Evolutionary conservation across 2,888 invertebrate genomes (phyloP).

Genomic region (Graphium colonna): DNA sequence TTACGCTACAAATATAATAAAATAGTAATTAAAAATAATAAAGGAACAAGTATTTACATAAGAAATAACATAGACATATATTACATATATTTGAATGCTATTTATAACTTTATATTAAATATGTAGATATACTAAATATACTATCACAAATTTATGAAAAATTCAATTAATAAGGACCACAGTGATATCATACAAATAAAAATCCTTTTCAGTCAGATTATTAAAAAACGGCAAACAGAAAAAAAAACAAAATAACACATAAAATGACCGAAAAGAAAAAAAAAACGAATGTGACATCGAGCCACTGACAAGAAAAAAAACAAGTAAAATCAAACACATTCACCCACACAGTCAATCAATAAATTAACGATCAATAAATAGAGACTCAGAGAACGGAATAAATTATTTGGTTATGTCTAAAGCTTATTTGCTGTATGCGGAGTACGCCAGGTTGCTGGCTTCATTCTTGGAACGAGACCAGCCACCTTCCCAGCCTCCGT

Average conservation of each 20-base stretch:
- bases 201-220: constrained; percentile 64
- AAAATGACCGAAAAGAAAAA: constrained; percentile 63
- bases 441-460: constrained; percentile 63
- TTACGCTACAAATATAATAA: constrained; percentile 25
- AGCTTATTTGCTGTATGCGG: constrained; percentile 44
- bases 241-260: constrained; percentile 29
- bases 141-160: constrained; percentile 31
- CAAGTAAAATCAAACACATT: constrained; percentile 33
- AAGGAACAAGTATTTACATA: constrained; percentile 5
- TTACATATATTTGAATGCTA: neutral
- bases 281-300: constrained; percentile 18
- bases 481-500: constrained; percentile 56
- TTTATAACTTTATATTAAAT: constrained; percentile 8
- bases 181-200: constrained; percentile 33
- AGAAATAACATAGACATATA: no score
- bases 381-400: constrained; percentile 25
- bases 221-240: constrained; percentile 24
- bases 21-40: no score
- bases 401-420: constrained; percentile 41
- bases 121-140: constrained; percentile 23
- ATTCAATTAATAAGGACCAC: constrained; percentile 21
- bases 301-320: constrained; percentile 31
- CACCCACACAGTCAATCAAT: constrained; percentile 42
- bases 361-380: constrained; percentile 45
- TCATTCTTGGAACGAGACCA: constrained; percentile 68